phyloP scores from a whole-genome alignment of 2,888 invertebrate species.

The Athetis lepigone region DNA sequence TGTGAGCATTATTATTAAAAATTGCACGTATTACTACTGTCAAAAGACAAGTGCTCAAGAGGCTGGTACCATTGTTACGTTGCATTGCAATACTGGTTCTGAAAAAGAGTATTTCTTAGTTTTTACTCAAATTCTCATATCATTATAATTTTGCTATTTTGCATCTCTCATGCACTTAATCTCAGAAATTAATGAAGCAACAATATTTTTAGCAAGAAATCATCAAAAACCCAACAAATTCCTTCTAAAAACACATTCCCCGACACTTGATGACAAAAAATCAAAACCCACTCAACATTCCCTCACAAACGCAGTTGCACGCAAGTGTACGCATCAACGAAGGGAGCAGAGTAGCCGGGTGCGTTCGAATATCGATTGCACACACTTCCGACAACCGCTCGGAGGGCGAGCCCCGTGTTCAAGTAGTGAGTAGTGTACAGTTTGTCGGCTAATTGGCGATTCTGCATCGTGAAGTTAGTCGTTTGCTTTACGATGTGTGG shows the following conservation, averaged over 20 bases:
- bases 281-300: neutral
- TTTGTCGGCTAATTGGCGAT: conserved; percentile 17
- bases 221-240: no score
- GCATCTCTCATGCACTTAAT: no score
- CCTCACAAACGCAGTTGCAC: conserved; percentile 22
- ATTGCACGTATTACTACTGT: no score
- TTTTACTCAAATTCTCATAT: no score
- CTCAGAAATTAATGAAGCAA: no score
- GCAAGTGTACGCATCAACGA: conserved; percentile 41
- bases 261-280: neutral
- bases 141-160: no score
- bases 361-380: conserved; percentile 75
- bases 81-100: no score
- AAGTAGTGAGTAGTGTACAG: conserved; percentile 23
- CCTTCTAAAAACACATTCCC: neutral
- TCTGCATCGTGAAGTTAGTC: conserved; percentile 15
- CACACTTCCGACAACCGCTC: conserved; percentile 71
- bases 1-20: no score
- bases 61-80: no score
- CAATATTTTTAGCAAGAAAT: no score
- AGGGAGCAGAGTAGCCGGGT: conserved; percentile 37
- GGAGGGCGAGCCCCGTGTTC: conserved; percentile 36
- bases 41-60: no score
- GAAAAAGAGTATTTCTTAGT: no score
- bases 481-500: conserved; percentile 21